Evolutionary conservation across 1,140 invertebrate species (phyloP).

Genomic region (Platorchestia sp.): DNA sequence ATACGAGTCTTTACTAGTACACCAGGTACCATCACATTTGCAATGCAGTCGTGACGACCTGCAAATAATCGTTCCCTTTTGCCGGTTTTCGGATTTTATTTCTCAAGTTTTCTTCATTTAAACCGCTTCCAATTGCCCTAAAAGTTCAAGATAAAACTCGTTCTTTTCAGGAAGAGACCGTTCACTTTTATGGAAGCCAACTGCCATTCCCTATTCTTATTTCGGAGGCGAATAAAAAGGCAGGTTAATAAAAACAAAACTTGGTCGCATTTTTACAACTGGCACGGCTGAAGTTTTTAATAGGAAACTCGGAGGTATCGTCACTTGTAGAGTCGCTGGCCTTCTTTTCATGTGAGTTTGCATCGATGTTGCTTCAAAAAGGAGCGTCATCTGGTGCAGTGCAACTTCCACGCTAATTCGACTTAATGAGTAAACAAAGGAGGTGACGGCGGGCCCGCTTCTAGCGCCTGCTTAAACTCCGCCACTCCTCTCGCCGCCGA

Average conservation of each 20-base stretch:
- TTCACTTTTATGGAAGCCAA: slow-evolving; percentile 47
- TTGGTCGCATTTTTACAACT: slow-evolving; percentile 55
- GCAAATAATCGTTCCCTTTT: slow-evolving; percentile 26
- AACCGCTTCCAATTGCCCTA: slow-evolving; percentile 35
- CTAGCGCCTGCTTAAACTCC: not conserved
- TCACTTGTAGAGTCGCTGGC: slow-evolving; percentile 46
- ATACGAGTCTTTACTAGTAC: not conserved
- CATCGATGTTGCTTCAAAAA: slow-evolving; percentile 32
- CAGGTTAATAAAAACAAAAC: slow-evolving; percentile 53
- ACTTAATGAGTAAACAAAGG: slow-evolving; percentile 52
- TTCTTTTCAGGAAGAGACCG: slow-evolving; percentile 37
- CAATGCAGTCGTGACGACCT: not conserved
- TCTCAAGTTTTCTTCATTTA: slow-evolving; percentile 43
- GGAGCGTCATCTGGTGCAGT: not conserved
- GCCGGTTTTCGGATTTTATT: not conserved
- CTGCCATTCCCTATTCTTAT: slow-evolving; percentile 50
- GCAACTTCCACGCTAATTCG: slow-evolving; percentile 12
- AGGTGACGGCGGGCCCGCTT: not conserved
- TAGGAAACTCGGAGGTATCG: slow-evolving; percentile 41
- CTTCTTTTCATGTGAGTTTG: slow-evolving; percentile 41
- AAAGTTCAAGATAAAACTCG: slow-evolving; percentile 44
- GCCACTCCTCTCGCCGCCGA: not conserved
- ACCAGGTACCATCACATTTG: not conserved
- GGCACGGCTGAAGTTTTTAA: slow-evolving; percentile 53
- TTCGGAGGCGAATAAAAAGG: slow-evolving; percentile 44